Percentiles rank a stretch among this genome's conserved stretches.
phyloP scores from a whole-genome alignment of 2,797 vertebrate genomes.

The Sternotherus odoratus region DNA sequence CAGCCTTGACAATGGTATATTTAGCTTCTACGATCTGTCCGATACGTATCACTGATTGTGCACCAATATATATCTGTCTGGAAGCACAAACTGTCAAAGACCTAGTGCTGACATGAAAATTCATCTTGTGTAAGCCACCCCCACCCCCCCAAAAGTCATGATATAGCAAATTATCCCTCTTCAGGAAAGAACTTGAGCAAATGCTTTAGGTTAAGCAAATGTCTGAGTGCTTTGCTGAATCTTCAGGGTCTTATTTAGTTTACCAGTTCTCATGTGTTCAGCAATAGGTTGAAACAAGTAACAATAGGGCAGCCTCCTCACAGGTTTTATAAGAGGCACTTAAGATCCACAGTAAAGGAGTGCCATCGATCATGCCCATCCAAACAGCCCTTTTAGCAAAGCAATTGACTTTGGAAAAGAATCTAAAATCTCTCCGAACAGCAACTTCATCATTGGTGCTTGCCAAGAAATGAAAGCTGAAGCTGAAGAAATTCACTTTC shows the following conservation, averaged over 20 bases:
- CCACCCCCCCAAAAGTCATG: no score
- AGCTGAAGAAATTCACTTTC: slow-evolving; percentile 22
- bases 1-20: not conserved
- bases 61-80: not conserved
- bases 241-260: not conserved
- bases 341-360: not conserved
- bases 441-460: not conserved
- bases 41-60: not conserved
- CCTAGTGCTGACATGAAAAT: fast-evolving
- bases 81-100: not conserved
- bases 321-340: slow-evolving; percentile 4
- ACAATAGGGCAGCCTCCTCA: not conserved
- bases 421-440: slow-evolving; percentile 4
- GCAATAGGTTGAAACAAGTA: not conserved
- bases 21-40: fast-evolving
- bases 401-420: slow-evolving; percentile 39
- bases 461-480: slow-evolving; percentile 35
- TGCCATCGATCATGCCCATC: not conserved
- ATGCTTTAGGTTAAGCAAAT: not conserved
- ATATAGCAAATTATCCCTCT: not conserved
- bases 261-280: not conserved
- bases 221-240: not conserved
- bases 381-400: slow-evolving; percentile 15
- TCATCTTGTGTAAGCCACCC: not conserved
- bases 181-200: not conserved